Evolutionary conservation across 2,113 vertebrate genomes (phyloP).

Genomic region (Toxotes chatareus): DNA sequence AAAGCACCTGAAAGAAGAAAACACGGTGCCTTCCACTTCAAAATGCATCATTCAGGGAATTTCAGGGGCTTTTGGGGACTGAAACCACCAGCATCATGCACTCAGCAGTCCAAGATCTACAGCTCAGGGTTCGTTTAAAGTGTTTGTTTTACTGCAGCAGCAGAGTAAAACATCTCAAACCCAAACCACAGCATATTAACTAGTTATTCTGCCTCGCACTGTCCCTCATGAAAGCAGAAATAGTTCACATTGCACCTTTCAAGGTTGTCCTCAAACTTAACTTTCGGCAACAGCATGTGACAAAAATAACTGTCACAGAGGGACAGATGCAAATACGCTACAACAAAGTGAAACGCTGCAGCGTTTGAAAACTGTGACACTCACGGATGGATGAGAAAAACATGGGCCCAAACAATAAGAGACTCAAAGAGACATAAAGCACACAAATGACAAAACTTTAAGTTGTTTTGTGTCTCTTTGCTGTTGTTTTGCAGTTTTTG

Average conservation of each 20-base stretch:
- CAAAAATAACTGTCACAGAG: neutral
- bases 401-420: no score
- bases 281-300: neutral
- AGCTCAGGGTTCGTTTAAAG: no score
- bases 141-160: no score
- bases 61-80: neutral
- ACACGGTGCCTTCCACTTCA: neutral
- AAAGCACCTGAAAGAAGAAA: neutral
- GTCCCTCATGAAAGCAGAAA: neutral
- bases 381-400: no score
- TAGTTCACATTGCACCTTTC: neutral
- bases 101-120: no score
- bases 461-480: no score
- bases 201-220: neutral
- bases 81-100: neutral
- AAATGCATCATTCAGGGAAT: neutral
- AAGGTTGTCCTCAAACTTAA: no score
- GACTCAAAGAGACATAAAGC: no score
- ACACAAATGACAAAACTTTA: no score
- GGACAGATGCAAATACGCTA: neutral
- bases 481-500: no score
- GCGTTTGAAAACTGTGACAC: no score
- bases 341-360: neutral
- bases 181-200: neutral
- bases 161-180: no score